Base-by-base conservation (phyloP, 2,888 invertebrate species). In the Merodon equestris region DNA sequence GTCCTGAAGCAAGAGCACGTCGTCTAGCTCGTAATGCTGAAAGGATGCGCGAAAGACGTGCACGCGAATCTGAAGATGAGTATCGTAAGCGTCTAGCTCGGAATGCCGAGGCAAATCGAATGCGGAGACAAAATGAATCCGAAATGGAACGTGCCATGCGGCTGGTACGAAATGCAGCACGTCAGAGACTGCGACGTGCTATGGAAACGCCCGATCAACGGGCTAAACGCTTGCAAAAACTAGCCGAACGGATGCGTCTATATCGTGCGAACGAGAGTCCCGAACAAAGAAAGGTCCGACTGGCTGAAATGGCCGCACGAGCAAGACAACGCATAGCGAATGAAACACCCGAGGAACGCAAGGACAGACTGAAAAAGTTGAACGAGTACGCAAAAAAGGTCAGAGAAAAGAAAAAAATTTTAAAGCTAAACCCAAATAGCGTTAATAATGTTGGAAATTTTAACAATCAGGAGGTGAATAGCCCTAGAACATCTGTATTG, bases 341-440 rank as follows among this genome's bases (percentile, higher is more conserved):
- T 70, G 89, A 89, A 75, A 82, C 85, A 9, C 82, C 84, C 44
- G 89, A 88, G 18, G 88, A 89, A 82, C 87, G 89, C 74, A 87
- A 88, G 86, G 88, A 88, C 76, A 86, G 89, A 85, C 86, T 89
- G 85, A 87, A 87, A 84, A 89, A 89, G 84, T 84, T 89, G 82
- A 88, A 89, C 84, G 89, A 89, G 75, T 89, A 89, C 82, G 89
- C 89, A 82, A 88, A 89, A 87, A 88, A 87, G 87, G 88, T 89
- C 86, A 87, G 89, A 86, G 86, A 87, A 85, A 87, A 87, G 87
- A 89, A 88, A 86, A 87, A 88, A 86, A 84, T 84, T 84, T 82
- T 86, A 83, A 88, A 88, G 83, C 85, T 86, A 82, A 85, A 79
- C 77, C 82, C 83, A 84, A 83, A 81, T 75, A 77, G 76, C 74